Evolutionary conservation across 2,113 vertebrate species (phyloP).

Genomic region (Gopherus evgoodei): DNA sequence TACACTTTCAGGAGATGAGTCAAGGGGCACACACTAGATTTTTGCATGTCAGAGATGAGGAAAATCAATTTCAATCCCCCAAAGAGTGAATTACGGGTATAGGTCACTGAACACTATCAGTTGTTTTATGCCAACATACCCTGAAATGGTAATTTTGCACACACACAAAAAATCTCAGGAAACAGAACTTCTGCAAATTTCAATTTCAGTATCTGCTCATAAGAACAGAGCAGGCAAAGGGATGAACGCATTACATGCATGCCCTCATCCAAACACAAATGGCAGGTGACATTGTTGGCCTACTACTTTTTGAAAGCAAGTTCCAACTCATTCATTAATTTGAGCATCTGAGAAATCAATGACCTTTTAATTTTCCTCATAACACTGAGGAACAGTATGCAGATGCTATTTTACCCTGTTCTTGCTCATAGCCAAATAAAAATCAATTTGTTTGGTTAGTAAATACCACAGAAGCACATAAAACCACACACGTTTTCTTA

Average conservation of each 20-base stretch:
- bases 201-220: not conserved
- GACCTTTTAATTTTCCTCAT: not conserved
- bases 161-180: not conserved
- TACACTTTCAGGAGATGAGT: conserved; percentile 7
- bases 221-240: fast-evolving
- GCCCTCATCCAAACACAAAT: not conserved
- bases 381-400: not conserved
- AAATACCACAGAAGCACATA: not conserved
- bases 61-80: conserved; percentile 63
- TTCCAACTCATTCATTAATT: not conserved
- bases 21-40: not conserved
- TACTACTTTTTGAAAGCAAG: not conserved
- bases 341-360: not conserved
- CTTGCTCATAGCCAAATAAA: not conserved
- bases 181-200: not conserved
- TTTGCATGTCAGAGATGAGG: not conserved
- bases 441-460: not conserved
- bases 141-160: not conserved
- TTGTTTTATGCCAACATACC: conserved; percentile 35
- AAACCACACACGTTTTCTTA: not conserved
- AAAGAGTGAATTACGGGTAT: not conserved
- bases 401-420: not conserved
- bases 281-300: not conserved
- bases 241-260: not conserved
- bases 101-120: not conserved